These are phyloP conservation scores for Amblyteles armatorius DNA, from an alignment of 2,888 invertebrate species.

Conservation along the genomic window DNA sequence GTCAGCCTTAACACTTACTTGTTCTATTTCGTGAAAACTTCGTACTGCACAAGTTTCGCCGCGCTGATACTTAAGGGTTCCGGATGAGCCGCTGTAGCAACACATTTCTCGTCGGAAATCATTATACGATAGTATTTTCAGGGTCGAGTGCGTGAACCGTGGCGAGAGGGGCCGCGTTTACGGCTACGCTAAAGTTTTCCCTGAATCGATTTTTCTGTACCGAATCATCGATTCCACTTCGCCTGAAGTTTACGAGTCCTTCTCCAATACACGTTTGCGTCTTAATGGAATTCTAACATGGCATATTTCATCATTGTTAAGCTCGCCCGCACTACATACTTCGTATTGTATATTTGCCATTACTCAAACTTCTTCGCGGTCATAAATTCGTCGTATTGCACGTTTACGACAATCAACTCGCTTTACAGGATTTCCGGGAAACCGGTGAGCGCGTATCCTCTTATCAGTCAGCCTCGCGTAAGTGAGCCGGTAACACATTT, in stretches of 20 bases:
- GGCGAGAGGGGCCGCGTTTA: slow-evolving; percentile 7
- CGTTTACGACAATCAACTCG: slow-evolving; percentile 23
- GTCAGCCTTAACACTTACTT: too few relatives aligned
- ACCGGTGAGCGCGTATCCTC: background rate
- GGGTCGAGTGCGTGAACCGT: slow-evolving; percentile 38
- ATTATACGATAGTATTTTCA: slow-evolving; percentile 5
- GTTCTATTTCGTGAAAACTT: too few relatives aligned
- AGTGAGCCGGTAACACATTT: background rate
- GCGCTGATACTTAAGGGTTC: too few relatives aligned
- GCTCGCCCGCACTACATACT: slow-evolving; percentile 1
- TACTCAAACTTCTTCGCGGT: slow-evolving; percentile 1
- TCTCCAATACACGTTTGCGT: too few relatives aligned
- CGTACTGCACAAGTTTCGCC: too few relatives aligned
- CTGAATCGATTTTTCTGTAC: slow-evolving; percentile 62
- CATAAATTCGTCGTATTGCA: slow-evolving; percentile 16
- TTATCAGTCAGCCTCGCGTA: slow-evolving; percentile 7
- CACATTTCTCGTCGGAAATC: too few relatives aligned
- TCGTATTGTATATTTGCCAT: background rate
- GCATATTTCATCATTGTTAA: background rate
- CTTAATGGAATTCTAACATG: too few relatives aligned
- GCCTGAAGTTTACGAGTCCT: too few relatives aligned
- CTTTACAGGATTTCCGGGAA: slow-evolving; percentile 37
- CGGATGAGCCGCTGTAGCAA: too few relatives aligned
- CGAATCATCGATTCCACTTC: too few relatives aligned
- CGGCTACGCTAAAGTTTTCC: slow-evolving; percentile 66